Base-by-base conservation (phyloP, 37 sponge, comb jelly and placozoan genomes). In the Tethya wilhelma region DNA sequence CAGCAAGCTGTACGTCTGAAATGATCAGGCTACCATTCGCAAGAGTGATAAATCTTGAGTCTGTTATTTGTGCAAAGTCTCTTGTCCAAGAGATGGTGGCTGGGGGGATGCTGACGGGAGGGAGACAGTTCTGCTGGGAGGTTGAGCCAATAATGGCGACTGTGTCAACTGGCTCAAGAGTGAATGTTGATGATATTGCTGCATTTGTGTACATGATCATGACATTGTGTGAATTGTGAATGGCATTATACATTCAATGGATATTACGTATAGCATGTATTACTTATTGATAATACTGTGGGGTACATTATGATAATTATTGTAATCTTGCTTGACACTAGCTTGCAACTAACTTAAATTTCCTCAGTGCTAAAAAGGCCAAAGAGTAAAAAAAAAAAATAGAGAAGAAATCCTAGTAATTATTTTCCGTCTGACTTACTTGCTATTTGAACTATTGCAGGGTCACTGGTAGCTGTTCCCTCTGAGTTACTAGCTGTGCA, bases 51-150 rank as follows among this genome's bases (percentile, higher is more conserved):
- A 23, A 73, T 5, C 74, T 44, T 25, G 46, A 23, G 69, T 29
- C 59, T 3, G 57, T 56, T 14, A 87, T 25, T n/a, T 42, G 81
- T 19, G 73, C 33, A 31, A 69, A 88, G 82, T 82, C 53, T 38
- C 67, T 69, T 12, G 75, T 69, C 91, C 91, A 91, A n/a, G 59
- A 33, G 74, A 91, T 70, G 22, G 38, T 44, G 0, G 91, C 87
- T 1, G 87, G 75, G 9, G 91, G 91, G 1, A 73, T 17, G 46
- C 91, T 91, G 25, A 45, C 39, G n/a, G 91, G 91, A 25, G 91
- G 79, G 40, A 25, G 17, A 49, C 91, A 91, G 43, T 73, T 33
- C 2, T 86, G 38, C 6, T 38, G 3, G 9, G 39, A 56, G 37
- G 9, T 42, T 22, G 17, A n/a, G 26, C 83, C 83, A 22, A 86